phyloP scores from a whole-genome alignment of 2,797 vertebrate genomes.

The Brachyrhaphis roseni region DNA sequence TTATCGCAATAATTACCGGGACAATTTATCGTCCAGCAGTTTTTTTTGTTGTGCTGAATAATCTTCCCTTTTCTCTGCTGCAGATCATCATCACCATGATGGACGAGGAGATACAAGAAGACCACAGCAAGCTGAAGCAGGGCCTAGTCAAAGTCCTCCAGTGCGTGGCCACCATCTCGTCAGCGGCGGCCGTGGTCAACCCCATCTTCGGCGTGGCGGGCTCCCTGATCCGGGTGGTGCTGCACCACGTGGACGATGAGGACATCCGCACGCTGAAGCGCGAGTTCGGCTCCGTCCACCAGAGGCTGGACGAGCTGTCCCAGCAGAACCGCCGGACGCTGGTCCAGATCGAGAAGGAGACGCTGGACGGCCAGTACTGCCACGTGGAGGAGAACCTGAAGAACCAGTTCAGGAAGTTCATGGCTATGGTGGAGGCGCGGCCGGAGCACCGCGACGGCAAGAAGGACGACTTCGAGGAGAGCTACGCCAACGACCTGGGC shows the following conservation, averaged over 20 bases:
- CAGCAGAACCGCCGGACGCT: slow-evolving; percentile 73
- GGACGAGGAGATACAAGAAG: slow-evolving; percentile 72
- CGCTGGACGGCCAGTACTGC: slow-evolving; percentile 79
- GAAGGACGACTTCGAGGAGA: slow-evolving; percentile 74
- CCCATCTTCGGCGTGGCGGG: slow-evolving; percentile 84
- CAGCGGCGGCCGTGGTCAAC: slow-evolving; percentile 82
- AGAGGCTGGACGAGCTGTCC: slow-evolving; percentile 74
- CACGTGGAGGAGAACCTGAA: slow-evolving; percentile 81
- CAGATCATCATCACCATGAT: slow-evolving; percentile 51
- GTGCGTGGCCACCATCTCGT: slow-evolving; percentile 82
- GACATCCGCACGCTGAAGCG: slow-evolving; percentile 81
- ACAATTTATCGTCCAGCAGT: no score
- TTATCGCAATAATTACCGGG: no score
- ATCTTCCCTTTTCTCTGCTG: neutral
- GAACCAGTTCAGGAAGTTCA: slow-evolving; percentile 83
- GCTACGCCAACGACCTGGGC: slow-evolving; percentile 74
- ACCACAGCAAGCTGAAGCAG: slow-evolving; percentile 78
- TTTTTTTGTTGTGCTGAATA: no score
- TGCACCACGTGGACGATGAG: slow-evolving; percentile 82
- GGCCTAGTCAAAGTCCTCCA: slow-evolving; percentile 77
- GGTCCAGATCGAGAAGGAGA: slow-evolving; percentile 80
- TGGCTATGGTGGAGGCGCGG: slow-evolving; percentile 77
- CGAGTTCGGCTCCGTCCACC: slow-evolving; percentile 78
- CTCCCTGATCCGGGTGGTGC: slow-evolving; percentile 81
- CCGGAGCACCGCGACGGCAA: slow-evolving; percentile 63